Conservation (phyloP, 2,797 vertebrate genomes). For the Coreius guichenoti region DNA sequence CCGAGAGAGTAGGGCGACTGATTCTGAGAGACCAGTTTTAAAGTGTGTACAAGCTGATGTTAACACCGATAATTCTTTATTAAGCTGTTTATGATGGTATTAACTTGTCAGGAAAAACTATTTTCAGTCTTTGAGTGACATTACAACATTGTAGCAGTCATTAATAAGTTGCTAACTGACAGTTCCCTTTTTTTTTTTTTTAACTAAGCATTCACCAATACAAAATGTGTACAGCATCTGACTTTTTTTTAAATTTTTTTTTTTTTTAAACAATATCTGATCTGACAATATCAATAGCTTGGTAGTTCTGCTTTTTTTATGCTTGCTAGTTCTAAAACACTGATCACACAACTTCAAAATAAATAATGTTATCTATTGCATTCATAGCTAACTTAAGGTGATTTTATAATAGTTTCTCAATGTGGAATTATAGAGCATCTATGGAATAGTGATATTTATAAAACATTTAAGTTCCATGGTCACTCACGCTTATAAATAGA, state of each 20-base stretch:
- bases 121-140: neutral
- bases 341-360: neutral
- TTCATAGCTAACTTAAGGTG: no score
- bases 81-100: neutral
- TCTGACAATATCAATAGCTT: neutral
- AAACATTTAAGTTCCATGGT: neutral
- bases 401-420: neutral
- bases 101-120: neutral
- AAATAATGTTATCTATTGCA: neutral
- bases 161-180: neutral
- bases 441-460: neutral
- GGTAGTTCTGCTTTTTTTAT: no score
- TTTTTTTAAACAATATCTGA: neutral
- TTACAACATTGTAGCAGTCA: neutral
- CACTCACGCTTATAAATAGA: neutral
- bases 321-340: neutral
- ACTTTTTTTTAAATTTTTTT: neutral
- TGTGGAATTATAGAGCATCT: neutral
- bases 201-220: neutral
- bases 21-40: neutral
- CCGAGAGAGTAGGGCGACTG: neutral
- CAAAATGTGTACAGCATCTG: neutral
- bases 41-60: neutral
- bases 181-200: neutral
- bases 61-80: neutral